Percentiles rank a stretch among this genome's conserved stretches.
Evolutionary conservation across 2,113 vertebrate species (phyloP).

Genomic region (Dendropsophus ebraccatus): DNA sequence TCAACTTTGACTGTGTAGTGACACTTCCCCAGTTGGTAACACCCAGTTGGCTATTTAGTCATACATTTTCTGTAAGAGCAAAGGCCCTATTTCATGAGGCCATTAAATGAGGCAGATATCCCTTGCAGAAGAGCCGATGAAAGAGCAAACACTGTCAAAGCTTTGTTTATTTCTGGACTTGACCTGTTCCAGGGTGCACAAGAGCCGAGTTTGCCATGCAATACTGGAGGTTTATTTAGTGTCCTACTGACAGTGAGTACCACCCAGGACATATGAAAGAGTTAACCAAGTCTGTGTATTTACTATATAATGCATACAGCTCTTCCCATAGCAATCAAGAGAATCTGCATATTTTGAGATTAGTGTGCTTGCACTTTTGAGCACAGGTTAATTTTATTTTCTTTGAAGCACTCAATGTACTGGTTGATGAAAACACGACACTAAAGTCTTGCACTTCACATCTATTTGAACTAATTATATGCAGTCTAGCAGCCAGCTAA

Average conservation of each 20-base stretch:
- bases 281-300: neutral
- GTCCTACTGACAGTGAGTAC: neutral
- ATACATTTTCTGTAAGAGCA: too few species aligned
- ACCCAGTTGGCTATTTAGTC: too few species aligned
- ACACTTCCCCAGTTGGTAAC: too few species aligned
- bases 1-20: too few species aligned
- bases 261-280: neutral
- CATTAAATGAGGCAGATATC: too few species aligned
- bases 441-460: conserved; percentile 31
- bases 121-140: too few species aligned
- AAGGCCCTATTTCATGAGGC: too few species aligned
- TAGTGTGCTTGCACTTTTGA: conserved; percentile 9
- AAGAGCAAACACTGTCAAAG: too few species aligned
- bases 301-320: neutral
- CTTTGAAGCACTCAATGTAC: conserved; percentile 11
- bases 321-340: neutral
- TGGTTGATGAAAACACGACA: conserved; percentile 22
- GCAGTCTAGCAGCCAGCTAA: conserved; percentile 20
- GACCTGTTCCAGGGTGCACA: neutral
- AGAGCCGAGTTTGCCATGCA: neutral
- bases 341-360: conserved; percentile 3
- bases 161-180: neutral
- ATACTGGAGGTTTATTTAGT: too few species aligned
- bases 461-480: conserved; percentile 30
- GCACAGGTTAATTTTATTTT: conserved; percentile 35